A percentile compares a stretch with the other conserved stretches of the same genome.
Conservation (phyloP, 2,797 vertebrate genomes). For the Bovichtus variegatus region DNA sequence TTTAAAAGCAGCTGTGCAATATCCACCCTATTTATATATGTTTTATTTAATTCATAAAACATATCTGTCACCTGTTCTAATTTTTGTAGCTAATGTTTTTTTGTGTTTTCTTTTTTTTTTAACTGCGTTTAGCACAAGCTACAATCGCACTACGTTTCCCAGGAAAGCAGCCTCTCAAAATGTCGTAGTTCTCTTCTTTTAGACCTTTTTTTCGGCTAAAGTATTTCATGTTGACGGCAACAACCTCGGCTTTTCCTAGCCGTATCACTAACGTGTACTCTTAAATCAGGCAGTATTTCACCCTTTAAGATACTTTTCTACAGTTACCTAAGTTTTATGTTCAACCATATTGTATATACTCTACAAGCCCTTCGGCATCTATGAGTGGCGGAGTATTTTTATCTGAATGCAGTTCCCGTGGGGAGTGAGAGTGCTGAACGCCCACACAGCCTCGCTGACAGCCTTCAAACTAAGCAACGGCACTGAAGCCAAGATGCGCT, state of each 20-base stretch:
- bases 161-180: slow-evolving; percentile 1
- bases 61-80: background rate
- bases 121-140: background rate
- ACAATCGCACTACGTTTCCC: background rate
- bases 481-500: slow-evolving; percentile 58
- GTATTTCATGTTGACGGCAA: slow-evolving; percentile 52
- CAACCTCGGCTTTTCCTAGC: slow-evolving; percentile 21
- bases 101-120: background rate
- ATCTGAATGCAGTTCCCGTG: slow-evolving; percentile 67
- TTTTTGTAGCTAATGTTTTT: background rate
- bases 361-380: slow-evolving; percentile 38
- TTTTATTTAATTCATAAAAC: background rate
- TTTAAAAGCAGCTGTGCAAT: background rate
- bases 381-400: slow-evolving; percentile 69
- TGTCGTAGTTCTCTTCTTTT: slow-evolving; percentile 5
- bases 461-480: slow-evolving; percentile 64
- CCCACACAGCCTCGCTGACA: slow-evolving; percentile 72
- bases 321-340: slow-evolving; percentile 48
- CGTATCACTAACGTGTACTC: slow-evolving; percentile 23
- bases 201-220: too few species aligned
- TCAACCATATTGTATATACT: slow-evolving; percentile 32
- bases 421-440: slow-evolving; percentile 58
- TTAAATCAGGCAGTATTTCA: slow-evolving; percentile 48
- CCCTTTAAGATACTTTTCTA: slow-evolving; percentile 31
- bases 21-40: background rate